Base-by-base conservation (phyloP, 1,140 invertebrate species). In the Saccostrea glomerata region DNA sequence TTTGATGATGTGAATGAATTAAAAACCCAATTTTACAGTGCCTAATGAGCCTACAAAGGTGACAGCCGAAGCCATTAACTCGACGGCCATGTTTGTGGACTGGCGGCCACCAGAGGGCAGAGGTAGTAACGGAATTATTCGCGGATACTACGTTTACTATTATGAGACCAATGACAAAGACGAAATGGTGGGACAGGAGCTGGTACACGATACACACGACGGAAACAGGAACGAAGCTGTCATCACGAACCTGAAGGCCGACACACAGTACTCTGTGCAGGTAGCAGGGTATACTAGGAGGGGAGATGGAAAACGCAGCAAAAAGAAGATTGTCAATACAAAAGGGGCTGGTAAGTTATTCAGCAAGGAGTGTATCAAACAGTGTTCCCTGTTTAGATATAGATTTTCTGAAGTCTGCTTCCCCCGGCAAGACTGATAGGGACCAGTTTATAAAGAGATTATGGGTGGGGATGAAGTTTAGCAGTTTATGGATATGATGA, bases 111-210 rank as follows among this genome's bases (percentile, higher is more conserved):
- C 98, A 0, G 96, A 96, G 85, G 97, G 97, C 89, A 98, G 98
- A 93, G 98, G 99, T 91, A 97, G 97, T 88, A 98, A 99, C 95
- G 98, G 98, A n/a, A 97, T 99, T 84, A 99, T 99, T 91, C 96
- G 98, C 56, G 98, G 98, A 4, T 99, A 99, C 95, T 98, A 99
- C 93, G 97, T 99, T 84, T 98, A 99, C 94, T 98, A 99, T 96
- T 91, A 91, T 30, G 91, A 92, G 54, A 88, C 93, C 5, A 90
- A 94, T 89, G 91, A 91, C 7, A 92, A 92, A 85, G 92, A 88
- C 70, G 90, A 92, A 20, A 91, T 91, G 13, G 82, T 87, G 23
- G 91, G 91, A 7, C 89, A 89, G 15, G 91, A 92, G 58, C 89
- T 89, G 25, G 83, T 89, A 15, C 84, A 90, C n/a, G 92, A 94